Percentiles rank a stretch among this genome's conserved stretches.
phyloP scores from a whole-genome alignment of 2,797 vertebrate genomes.

The Chloroceryle amazona region DNA sequence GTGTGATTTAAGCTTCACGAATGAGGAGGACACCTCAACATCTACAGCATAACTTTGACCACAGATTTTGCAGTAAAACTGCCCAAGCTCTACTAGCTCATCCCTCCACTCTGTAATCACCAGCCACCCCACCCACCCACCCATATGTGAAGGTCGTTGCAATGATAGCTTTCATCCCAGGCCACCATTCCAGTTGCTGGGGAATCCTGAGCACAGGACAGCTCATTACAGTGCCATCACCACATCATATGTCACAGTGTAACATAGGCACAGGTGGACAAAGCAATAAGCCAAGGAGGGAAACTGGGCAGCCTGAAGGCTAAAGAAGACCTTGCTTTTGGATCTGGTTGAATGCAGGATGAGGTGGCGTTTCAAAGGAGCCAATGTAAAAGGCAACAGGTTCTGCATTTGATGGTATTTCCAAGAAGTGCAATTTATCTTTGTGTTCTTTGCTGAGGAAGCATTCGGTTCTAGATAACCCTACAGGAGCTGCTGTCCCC shows the following conservation, averaged over 20 bases:
- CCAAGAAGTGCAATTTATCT: not conserved
- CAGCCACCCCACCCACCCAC: not conserved
- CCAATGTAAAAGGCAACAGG: not conserved
- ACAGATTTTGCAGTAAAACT: not conserved
- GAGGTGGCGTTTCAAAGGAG: not conserved
- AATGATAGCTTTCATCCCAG: not conserved
- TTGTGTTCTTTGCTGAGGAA: not conserved
- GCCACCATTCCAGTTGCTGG: not conserved
- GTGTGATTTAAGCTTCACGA: not conserved
- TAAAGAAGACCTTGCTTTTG: not conserved
- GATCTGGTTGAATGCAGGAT: not conserved
- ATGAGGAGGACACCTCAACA: not conserved
- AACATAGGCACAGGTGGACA: not conserved
- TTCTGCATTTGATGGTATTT: not conserved
- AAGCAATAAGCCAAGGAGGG: not conserved
- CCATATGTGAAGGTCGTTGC: not conserved
- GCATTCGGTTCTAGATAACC: not conserved
- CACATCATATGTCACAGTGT: not conserved
- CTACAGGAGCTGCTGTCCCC: not conserved
- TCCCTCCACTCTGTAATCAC: not conserved
- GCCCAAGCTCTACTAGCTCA: not conserved
- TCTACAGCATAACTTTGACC: not conserved
- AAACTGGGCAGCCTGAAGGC: not conserved
- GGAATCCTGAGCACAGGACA: not conserved
- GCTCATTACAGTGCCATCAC: not conserved